These are phyloP conservation scores for Nannoperca australis DNA, from an alignment of 2,797 vertebrate species.

Conservation along the genomic window DNA sequence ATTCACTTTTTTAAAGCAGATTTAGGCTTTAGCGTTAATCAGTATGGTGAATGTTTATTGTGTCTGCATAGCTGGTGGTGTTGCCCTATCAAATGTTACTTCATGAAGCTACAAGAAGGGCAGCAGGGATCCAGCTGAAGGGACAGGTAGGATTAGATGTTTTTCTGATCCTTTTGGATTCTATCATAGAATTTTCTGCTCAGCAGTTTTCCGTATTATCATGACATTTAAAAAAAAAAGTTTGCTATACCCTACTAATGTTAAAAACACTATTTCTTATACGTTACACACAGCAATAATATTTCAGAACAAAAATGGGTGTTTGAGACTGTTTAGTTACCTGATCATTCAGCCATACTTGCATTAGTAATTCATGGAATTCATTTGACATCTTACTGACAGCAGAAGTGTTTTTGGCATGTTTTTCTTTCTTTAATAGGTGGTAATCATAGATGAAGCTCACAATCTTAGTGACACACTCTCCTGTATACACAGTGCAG, in stretches of 20 bases:
- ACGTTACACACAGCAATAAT: not conserved
- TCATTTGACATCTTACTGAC: not conserved
- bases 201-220: not conserved
- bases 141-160: conserved; percentile 85
- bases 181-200: not conserved
- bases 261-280: not conserved
- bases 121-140: conserved; percentile 93
- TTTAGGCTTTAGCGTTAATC: not conserved
- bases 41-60: conserved; percentile 18
- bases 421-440: conserved; percentile 73
- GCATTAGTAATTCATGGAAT: not conserved
- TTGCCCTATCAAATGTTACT: conserved; percentile 96
- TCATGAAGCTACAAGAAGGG: conserved; percentile 91
- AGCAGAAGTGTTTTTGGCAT: not conserved
- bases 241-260: not conserved
- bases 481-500: conserved; percentile 90
- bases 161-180: not conserved
- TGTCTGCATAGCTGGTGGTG: conserved; percentile 90
- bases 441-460: conserved; percentile 96
- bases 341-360: not conserved
- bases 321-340: not conserved
- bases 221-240: too few species aligned
- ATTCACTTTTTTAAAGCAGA: not conserved
- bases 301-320: not conserved
- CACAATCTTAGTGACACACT: conserved; percentile 98